Percentiles rank a stretch among this genome's conserved stretches.
These are phyloP conservation scores for Ia io DNA, from an alignment of 2,113 vertebrate genomes.

Conservation along the genomic window DNA sequence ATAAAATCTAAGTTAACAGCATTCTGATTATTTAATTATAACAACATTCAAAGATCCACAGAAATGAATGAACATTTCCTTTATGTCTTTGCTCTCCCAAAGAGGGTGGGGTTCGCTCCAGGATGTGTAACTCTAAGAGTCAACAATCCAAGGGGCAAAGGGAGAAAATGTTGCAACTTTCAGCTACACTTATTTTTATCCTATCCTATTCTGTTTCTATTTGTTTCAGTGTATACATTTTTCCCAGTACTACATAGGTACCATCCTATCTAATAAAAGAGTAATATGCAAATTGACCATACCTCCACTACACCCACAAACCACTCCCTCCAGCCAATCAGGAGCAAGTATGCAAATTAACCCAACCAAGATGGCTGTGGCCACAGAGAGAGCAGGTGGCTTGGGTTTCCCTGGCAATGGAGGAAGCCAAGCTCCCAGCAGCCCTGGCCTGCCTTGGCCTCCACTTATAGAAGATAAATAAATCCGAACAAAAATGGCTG, in stretches of 20 bases:
- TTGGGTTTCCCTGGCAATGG: no score
- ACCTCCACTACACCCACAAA: no score
- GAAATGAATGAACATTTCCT: background rate
- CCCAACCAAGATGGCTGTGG: no score
- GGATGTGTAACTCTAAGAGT: no score
- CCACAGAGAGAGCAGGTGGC: no score
- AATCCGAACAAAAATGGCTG: no score
- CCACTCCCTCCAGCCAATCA: no score
- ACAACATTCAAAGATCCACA: background rate
- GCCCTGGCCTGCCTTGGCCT: no score
- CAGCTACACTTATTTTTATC: background rate
- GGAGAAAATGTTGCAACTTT: background rate
- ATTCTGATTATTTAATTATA: conserved; percentile 24
- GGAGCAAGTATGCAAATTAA: no score
- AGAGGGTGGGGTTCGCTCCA: background rate
- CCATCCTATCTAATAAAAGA: background rate
- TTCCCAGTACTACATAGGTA: background rate
- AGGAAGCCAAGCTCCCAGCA: no score
- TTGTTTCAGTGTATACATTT: background rate
- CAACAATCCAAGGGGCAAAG: background rate
- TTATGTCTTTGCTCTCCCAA: background rate
- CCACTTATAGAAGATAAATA: no score
- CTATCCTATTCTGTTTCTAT: background rate
- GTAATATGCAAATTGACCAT: no score
- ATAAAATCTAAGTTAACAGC: background rate